phyloP scores from a whole-genome alignment of 2,888 invertebrate genomes.

The Pediacus dermestoides region DNA sequence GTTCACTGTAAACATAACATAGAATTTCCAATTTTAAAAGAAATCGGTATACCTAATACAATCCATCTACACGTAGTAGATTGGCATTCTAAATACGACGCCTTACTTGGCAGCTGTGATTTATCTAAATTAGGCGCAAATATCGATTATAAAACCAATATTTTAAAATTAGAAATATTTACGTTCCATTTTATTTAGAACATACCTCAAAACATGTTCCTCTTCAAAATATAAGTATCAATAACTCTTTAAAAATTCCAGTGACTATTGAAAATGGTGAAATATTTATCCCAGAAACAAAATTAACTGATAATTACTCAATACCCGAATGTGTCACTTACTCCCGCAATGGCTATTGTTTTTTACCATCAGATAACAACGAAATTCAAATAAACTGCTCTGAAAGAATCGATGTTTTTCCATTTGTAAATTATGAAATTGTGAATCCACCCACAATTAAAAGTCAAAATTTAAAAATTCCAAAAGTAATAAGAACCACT shows the following conservation, averaged over 20 bases:
- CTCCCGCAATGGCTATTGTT: slow-evolving; percentile 11
- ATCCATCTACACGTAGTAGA: slow-evolving; percentile 10
- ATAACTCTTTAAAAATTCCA: slow-evolving; percentile 8
- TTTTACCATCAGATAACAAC: slow-evolving; percentile 11
- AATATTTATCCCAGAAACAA: background rate
- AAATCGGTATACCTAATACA: slow-evolving; percentile 11
- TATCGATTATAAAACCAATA: slow-evolving; percentile 7
- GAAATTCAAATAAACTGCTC: slow-evolving; percentile 13
- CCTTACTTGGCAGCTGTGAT: slow-evolving; percentile 9
- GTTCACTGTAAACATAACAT: too few species aligned
- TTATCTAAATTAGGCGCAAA: slow-evolving; percentile 7
- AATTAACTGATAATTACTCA: background rate
- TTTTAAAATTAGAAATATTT: slow-evolving; percentile 12
- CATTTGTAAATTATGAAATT: slow-evolving; percentile 5
- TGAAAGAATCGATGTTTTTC: slow-evolving; percentile 16
- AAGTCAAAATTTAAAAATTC: background rate
- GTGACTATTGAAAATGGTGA: slow-evolving; percentile 4
- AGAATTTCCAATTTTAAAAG: too few species aligned
- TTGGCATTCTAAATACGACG: slow-evolving; percentile 12
- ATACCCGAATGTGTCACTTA: slow-evolving; percentile 14
- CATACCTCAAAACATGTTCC: slow-evolving; percentile 5
- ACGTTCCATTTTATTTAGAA: slow-evolving; percentile 10
- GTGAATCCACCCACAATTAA: too few species aligned
- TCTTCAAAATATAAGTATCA: slow-evolving; percentile 4
- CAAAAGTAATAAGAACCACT: background rate